phyloP scores from a whole-genome alignment of 2,888 invertebrate species.

The Globia sparganii region DNA sequence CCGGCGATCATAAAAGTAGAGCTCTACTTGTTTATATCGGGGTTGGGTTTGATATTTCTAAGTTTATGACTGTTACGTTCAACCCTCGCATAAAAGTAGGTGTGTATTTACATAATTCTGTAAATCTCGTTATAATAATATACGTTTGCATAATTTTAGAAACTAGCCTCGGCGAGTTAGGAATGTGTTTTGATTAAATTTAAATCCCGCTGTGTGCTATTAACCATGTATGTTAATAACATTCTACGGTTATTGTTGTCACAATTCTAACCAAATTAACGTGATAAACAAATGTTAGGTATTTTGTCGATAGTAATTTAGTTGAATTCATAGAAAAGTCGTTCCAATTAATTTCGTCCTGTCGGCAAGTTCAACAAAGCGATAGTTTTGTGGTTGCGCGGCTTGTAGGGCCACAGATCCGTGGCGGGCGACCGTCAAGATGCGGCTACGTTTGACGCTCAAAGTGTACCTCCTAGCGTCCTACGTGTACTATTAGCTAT shows the following conservation, averaged over 20 bases:
- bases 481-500: slow-evolving; percentile 40
- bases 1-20: slow-evolving; percentile 71
- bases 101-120: slow-evolving; percentile 66
- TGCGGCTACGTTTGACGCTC: slow-evolving; percentile 41
- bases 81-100: slow-evolving; percentile 63
- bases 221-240: slow-evolving; percentile 18
- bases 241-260: slow-evolving; percentile 8
- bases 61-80: slow-evolving; percentile 60
- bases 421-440: slow-evolving; percentile 27
- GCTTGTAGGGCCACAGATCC: slow-evolving; percentile 12
- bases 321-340: slow-evolving; percentile 32
- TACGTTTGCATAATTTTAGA: slow-evolving; percentile 56
- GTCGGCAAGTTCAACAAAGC: slow-evolving; percentile 52
- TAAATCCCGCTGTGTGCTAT: slow-evolving; percentile 45
- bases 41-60: slow-evolving; percentile 64
- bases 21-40: slow-evolving; percentile 66
- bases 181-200: slow-evolving; percentile 55
- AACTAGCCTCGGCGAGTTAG: slow-evolving; percentile 39
- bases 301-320: slow-evolving; percentile 19
- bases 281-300: slow-evolving; percentile 29
- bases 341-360: slow-evolving; percentile 43
- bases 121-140: slow-evolving; percentile 62
- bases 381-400: slow-evolving; percentile 50
- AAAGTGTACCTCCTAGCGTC: slow-evolving; percentile 28
- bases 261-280: slow-evolving; percentile 8